Conservation (phyloP, 2,113 vertebrate genomes). For the Craseonycteris thonglongyai region DNA sequence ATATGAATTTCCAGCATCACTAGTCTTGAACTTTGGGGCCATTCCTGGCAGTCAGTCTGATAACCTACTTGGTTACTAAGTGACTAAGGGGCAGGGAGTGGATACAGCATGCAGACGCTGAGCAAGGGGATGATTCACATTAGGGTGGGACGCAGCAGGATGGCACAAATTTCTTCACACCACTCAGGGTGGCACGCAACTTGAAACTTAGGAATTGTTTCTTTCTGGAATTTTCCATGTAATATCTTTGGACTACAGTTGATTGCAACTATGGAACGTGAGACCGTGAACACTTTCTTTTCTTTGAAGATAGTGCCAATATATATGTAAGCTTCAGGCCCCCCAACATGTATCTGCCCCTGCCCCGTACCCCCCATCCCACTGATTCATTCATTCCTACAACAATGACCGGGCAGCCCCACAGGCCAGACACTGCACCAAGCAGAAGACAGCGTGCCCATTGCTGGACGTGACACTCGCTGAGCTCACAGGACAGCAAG, state of each 20-base stretch:
- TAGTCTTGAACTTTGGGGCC: not conserved
- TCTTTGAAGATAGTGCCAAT: not conserved
- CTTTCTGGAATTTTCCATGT: not conserved
- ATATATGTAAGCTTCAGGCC: not conserved
- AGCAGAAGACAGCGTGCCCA: not conserved
- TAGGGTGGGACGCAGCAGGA: not conserved
- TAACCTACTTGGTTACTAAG: not conserved
- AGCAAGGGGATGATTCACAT: not conserved
- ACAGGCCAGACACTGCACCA: fast-evolving
- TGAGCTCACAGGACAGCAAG: not conserved
- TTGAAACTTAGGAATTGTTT: not conserved
- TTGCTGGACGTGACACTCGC: not conserved
- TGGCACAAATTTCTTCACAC: not conserved
- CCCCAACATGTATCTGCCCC: not conserved
- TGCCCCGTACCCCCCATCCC: not conserved
- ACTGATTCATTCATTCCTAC: not conserved
- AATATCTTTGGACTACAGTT: not conserved
- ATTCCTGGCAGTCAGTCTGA: not conserved
- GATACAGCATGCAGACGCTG: not conserved
- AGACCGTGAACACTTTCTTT: not conserved
- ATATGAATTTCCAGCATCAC: not conserved
- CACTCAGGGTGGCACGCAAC: not conserved
- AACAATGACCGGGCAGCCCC: not conserved
- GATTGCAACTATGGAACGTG: not conserved
- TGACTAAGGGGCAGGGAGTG: not conserved